Percentiles rank a stretch among this genome's conserved stretches.
Evolutionary conservation across 2,888 invertebrate genomes (phyloP).

Genomic region (Plutella xylostella): DNA sequence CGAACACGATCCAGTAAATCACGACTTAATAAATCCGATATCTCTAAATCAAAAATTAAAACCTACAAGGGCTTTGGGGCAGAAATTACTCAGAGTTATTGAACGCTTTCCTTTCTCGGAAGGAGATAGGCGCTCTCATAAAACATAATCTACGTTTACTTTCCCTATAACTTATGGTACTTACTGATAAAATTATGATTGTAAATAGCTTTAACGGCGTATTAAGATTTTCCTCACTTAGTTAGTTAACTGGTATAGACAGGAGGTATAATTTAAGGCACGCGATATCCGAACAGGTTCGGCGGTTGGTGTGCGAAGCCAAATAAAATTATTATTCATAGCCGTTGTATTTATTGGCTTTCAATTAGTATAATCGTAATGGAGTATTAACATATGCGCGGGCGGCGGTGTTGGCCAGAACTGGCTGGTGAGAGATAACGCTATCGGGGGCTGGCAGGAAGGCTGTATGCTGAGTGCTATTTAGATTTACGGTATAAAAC

Average conservation of each 20-base stretch:
- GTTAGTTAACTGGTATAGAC: neutral
- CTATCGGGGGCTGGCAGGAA: neutral
- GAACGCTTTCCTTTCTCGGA: too few species aligned
- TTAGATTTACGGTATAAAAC: neutral
- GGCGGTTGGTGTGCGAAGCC: conserved; percentile 40
- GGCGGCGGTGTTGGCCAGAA: conserved; percentile 34
- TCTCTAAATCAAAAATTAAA: too few species aligned
- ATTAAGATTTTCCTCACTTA: neutral
- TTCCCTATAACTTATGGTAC: neutral
- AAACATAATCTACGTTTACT: neutral
- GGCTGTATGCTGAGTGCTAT: too few species aligned
- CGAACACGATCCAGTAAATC: too few species aligned
- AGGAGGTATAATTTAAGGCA: conserved; percentile 30
- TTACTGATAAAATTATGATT: conserved; percentile 5
- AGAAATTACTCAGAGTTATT: too few species aligned
- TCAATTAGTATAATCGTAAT: conserved; percentile 71
- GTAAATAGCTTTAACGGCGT: neutral
- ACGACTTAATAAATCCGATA: too few species aligned
- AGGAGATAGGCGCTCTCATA: conserved; percentile 8
- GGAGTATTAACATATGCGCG: conserved; percentile 66
- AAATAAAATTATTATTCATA: conserved; percentile 70
- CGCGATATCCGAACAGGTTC: conserved; percentile 39
- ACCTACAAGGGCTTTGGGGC: too few species aligned
- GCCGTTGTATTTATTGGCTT: conserved; percentile 70
- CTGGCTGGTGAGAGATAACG: too few species aligned